These are phyloP conservation scores for Syngnathus scovelli DNA, from an alignment of 2,113 vertebrate genomes.

Conservation along the genomic window DNA sequence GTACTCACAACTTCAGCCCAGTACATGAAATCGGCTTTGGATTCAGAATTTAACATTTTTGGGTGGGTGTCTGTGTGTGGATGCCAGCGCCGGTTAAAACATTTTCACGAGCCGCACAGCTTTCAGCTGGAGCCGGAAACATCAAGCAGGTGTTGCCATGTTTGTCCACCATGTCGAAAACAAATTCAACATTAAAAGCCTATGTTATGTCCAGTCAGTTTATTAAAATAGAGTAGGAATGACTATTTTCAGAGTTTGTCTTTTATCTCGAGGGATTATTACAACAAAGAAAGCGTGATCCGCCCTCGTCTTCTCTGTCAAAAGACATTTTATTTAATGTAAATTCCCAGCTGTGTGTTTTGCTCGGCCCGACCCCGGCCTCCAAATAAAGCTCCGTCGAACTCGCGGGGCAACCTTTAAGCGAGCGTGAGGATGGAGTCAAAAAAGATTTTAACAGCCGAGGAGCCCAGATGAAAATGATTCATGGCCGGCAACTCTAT, in stretches of 20 bases:
- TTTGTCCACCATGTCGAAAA: not conserved
- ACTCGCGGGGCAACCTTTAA: constrained; percentile 46
- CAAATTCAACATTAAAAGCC: not conserved
- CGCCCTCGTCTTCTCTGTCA: not conserved
- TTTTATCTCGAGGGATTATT: not conserved
- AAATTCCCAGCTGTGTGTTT: not conserved
- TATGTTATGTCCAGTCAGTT: not conserved
- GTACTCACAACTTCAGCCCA: constrained; percentile 15
- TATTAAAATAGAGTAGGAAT: not conserved
- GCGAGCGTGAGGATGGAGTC: constrained; percentile 33
- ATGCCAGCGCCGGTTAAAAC: constrained; percentile 13
- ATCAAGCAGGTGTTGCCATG: constrained; percentile 1
- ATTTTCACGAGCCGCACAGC: not conserved
- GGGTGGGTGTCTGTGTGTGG: constrained; percentile 12
- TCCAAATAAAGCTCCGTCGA: not conserved
- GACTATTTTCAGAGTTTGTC: not conserved
- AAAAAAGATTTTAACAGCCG: constrained; percentile 59
- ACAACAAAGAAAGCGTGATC: not conserved
- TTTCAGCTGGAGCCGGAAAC: not conserved
- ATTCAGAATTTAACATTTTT: constrained; percentile 23
- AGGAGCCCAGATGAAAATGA: constrained; percentile 63
- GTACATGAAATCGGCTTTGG: constrained; percentile 22
- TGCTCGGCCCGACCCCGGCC: not conserved
- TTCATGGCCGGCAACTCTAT: constrained; percentile 67
- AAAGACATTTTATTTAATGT: not conserved